Base-by-base conservation (phyloP, 2,888 invertebrate genomes). In the Leptopilina myrica region DNA sequence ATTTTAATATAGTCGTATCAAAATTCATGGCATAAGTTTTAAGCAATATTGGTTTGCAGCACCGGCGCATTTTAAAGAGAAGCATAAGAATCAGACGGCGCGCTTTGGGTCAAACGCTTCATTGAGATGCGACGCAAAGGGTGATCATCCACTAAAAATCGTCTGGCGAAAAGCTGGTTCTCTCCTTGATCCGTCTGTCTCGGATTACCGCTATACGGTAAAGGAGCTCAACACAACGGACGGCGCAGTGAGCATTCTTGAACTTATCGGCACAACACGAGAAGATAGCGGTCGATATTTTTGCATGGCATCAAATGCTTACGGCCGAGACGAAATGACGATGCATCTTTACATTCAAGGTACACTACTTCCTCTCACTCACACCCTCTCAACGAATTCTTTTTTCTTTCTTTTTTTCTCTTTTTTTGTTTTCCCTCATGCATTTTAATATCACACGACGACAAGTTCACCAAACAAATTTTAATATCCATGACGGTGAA, bases 261-360 rank as follows among this genome's bases (percentile, higher is more conserved):
- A 96, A 83, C 96, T 98, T 84, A 94, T 96, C 81, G 96, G 97
- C 86, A 97, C 97, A 14, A 96, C 96, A 86, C 93, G 98, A 80
- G 96, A 96, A 89, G 98, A 98, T 92, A 97, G 98, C 0, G 98
- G 97, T 11, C 95, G 96, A 77, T 95, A 98, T 90, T 95, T 96
- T 76, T 98, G 98, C 91, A 94, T 95, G 82, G 97, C 97, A 0
- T 95, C 96, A 86, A 98, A 98, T 92, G 94, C 96, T 76, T 98
- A 97, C 89, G 98, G 98, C 9, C 95, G 96, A 86, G 98, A 98
- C 88, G 96, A 97, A 91, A 96, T 97, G 95, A 95, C 96, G 77
- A 96, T 98, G 90, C 96, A 97, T 89, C 94, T 98, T 81, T 96
- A 97, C 76, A 97, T 98, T 46, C 97, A 98, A 93, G 96, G 97